Evolutionary conservation across 2,888 invertebrate genomes (phyloP).

Genomic region (Eustalomyia histrio): DNA sequence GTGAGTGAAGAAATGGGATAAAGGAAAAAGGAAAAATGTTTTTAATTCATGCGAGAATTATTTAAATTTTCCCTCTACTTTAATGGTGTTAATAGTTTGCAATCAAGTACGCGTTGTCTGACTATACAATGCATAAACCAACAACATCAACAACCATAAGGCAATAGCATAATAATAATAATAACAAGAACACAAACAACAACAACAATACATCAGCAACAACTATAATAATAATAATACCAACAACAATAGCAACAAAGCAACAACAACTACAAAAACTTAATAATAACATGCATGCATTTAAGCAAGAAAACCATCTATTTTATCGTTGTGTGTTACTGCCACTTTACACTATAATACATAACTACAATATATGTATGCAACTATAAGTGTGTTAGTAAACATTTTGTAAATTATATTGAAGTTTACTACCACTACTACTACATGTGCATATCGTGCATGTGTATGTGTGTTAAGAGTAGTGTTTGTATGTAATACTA

Average conservation of each 20-base stretch:
- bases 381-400: not conserved
- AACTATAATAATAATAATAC: too few species aligned
- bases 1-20: constrained; percentile 21
- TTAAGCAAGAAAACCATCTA: constrained; percentile 57
- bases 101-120: constrained; percentile 69
- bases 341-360: constrained; percentile 19
- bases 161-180: constrained; percentile 36
- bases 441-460: constrained; percentile 5
- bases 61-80: constrained; percentile 71
- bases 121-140: constrained; percentile 24
- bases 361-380: not conserved
- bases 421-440: constrained; percentile 1
- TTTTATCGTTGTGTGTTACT: constrained; percentile 45
- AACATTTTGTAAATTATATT: not conserved
- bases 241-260: constrained; percentile 21
- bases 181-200: constrained; percentile 41
- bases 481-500: not conserved
- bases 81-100: constrained; percentile 74
- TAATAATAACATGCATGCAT: constrained; percentile 39
- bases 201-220: constrained; percentile 8
- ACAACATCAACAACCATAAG: constrained; percentile 40
- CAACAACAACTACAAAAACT: constrained; percentile 8
- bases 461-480: not conserved
- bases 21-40: constrained; percentile 64
- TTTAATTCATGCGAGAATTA: constrained; percentile 71